A percentile compares a stretch with the other conserved stretches of the same genome.
Conservation (phyloP, 2,797 vertebrate species). For the Amniataba percoides region DNA sequence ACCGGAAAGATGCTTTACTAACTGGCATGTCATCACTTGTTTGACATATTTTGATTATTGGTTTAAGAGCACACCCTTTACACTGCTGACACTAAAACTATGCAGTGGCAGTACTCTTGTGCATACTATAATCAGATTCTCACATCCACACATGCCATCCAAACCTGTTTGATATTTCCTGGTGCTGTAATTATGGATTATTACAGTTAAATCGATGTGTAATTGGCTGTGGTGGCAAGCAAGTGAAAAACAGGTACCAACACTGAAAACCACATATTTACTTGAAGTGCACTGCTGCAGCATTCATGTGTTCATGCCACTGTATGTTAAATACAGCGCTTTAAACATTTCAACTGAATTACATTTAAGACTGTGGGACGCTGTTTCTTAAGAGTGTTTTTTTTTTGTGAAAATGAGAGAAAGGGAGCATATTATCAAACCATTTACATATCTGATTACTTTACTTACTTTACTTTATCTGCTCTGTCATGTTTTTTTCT, state of each 20-base stretch:
- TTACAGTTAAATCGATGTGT: background rate
- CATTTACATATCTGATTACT: background rate
- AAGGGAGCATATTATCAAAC: background rate
- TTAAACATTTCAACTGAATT: background rate
- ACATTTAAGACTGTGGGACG: background rate
- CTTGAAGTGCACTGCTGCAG: background rate
- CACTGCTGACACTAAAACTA: background rate
- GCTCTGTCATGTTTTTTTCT: background rate
- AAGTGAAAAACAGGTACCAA: background rate
- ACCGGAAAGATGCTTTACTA: constrained; percentile 10
- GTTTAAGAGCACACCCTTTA: constrained; percentile 32
- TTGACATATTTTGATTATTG: constrained; percentile 23
- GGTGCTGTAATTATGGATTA: constrained; percentile 5
- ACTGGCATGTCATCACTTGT: constrained; percentile 45
- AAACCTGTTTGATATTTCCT: constrained; percentile 33
- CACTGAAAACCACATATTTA: background rate
- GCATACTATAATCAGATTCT: background rate
- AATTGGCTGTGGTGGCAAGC: background rate
- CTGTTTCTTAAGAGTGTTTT: background rate
- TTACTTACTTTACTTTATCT: no score
- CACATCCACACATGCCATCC: constrained; percentile 31
- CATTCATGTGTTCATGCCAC: no score
- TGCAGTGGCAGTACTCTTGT: background rate
- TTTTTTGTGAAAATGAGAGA: background rate
- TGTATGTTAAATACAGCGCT: background rate